Conservation (phyloP, 2,113 vertebrate genomes). For the Pristiophorus japonicus region DNA sequence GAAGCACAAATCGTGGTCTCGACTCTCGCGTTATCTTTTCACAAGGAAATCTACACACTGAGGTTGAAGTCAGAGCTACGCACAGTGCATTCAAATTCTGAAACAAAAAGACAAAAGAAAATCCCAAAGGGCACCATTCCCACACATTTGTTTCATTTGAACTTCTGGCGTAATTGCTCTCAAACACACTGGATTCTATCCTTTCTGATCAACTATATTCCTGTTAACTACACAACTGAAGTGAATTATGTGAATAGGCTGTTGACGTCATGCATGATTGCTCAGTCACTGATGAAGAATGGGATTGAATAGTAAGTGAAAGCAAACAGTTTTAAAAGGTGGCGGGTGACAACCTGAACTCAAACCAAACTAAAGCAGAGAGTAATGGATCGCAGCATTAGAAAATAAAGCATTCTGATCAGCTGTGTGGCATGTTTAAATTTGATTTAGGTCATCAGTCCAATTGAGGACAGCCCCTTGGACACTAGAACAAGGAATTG, state of each 20-base stretch:
- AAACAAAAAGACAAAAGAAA: not conserved
- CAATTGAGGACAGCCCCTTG: not conserved
- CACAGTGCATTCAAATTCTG: not conserved
- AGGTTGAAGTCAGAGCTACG: not conserved
- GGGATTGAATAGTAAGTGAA: not conserved
- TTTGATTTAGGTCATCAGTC: not conserved
- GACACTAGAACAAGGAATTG: not conserved
- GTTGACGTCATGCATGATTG: constrained; percentile 5
- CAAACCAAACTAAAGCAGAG: not conserved
- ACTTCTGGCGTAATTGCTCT: not conserved
- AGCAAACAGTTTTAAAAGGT: not conserved
- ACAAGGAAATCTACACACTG: not conserved
- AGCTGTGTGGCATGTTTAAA: not conserved
- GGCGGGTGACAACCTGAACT: not conserved
- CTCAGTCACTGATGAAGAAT: not conserved
- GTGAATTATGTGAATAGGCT: not conserved
- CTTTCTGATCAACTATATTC: not conserved
- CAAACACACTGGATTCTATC: not conserved
- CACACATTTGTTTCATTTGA: not conserved
- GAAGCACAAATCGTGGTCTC: not conserved
- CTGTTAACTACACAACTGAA: not conserved
- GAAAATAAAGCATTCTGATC: not conserved
- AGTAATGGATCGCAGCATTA: not conserved
- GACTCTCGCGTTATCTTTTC: not conserved
- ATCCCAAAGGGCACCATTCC: not conserved